Evolutionary conservation across 2,888 invertebrate genomes (phyloP).

Genomic region (Rhodophaea formosa): DNA sequence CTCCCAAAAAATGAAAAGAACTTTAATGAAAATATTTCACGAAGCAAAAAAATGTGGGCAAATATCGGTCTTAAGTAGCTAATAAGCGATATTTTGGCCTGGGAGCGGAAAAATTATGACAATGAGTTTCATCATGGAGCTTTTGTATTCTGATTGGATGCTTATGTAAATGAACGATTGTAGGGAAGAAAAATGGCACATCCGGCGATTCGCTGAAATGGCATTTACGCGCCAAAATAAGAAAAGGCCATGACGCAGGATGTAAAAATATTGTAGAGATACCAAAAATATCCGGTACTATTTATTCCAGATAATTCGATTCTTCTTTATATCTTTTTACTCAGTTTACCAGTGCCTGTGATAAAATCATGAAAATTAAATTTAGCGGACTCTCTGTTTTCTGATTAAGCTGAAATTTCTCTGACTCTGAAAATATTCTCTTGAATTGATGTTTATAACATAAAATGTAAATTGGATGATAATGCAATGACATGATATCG

Average conservation of each 20-base stretch:
- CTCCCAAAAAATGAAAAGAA: not conserved
- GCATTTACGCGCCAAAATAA: not conserved
- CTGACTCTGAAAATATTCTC: too few species aligned
- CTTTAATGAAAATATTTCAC: not conserved
- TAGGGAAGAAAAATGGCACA: constrained; percentile 31
- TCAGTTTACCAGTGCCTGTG: too few species aligned
- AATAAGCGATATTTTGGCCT: constrained; percentile 37
- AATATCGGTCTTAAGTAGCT: constrained; percentile 20
- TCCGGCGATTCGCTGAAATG: constrained; percentile 24
- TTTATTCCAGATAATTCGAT: too few species aligned
- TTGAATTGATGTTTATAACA: too few species aligned
- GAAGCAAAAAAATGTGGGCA: not conserved
- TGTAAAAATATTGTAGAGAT: not conserved
- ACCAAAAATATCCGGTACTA: too few species aligned
- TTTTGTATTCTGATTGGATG: constrained; percentile 52
- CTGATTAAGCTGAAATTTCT: too few species aligned
- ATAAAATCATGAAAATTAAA: too few species aligned
- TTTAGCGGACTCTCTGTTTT: too few species aligned
- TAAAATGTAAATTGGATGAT: too few species aligned
- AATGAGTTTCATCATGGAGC: constrained; percentile 44
- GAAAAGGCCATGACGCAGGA: constrained; percentile 5
- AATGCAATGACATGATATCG: too few species aligned
- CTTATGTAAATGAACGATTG: constrained; percentile 48
- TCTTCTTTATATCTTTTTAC: too few species aligned
- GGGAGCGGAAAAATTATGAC: constrained; percentile 41